Conservation (phyloP, 2,888 invertebrate genomes). For the Troilus luridus region DNA sequence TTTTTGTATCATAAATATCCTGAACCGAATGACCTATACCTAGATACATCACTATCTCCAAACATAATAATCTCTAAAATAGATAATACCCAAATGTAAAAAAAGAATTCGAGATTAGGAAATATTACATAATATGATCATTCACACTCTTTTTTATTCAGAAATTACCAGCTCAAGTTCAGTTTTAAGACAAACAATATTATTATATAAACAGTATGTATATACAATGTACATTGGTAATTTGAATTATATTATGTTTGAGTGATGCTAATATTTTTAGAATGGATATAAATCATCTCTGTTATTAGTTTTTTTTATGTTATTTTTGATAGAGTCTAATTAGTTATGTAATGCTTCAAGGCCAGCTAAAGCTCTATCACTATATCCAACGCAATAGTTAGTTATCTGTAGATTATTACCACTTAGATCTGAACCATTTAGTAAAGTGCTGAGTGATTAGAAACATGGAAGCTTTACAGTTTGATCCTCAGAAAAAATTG, state of each 20-base stretch:
- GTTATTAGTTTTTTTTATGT: background rate
- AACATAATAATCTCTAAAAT: background rate
- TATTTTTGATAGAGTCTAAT: background rate
- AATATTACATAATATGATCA: background rate
- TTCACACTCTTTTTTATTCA: background rate
- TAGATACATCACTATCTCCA: background rate
- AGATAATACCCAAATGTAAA: background rate
- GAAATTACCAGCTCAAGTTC: background rate
- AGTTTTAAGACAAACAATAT: background rate
- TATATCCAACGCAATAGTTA: background rate
- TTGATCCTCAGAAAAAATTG: slow-evolving; percentile 61
- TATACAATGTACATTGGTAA: background rate
- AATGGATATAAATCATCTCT: background rate
- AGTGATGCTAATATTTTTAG: background rate
- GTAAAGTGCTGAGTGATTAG: background rate
- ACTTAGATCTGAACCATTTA: background rate
- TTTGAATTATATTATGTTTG: background rate
- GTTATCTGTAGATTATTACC: background rate
- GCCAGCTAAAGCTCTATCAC: background rate
- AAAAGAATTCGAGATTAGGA: background rate
- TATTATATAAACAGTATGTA: background rate
- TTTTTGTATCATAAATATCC: no score
- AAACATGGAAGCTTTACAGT: slow-evolving; percentile 65
- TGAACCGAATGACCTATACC: no score
- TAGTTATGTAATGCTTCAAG: background rate